phyloP scores from a whole-genome alignment of 2,797 vertebrate genomes.

The Hirundo rustica region DNA sequence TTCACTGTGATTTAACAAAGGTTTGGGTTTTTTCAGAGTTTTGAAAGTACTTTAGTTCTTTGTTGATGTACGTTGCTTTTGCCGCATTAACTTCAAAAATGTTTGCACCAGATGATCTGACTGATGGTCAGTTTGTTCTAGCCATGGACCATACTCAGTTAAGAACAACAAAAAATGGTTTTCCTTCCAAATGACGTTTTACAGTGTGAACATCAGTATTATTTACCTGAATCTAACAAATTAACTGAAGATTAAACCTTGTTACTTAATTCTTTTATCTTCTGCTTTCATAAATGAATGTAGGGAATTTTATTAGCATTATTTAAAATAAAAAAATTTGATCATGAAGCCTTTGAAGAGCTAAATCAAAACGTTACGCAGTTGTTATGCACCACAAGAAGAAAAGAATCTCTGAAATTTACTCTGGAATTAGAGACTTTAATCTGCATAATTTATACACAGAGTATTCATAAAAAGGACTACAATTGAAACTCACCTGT shows the following conservation, averaged over 20 bases:
- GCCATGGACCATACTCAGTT: not conserved
- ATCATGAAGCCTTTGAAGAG: constrained; percentile 30
- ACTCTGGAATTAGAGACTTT: constrained; percentile 46
- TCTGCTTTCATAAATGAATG: not conserved
- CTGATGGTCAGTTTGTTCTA: not conserved
- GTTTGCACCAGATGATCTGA: not conserved
- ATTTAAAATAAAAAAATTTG: constrained; percentile 12
- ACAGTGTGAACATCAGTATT: not conserved
- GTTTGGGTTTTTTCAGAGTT: not conserved
- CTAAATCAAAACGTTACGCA: not conserved
- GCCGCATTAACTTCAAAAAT: not conserved
- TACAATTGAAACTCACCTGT: constrained; percentile 54
- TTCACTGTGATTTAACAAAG: not conserved
- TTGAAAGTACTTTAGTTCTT: not conserved
- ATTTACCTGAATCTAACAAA: not conserved
- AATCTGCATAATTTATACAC: constrained; percentile 52
- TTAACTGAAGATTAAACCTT: not conserved
- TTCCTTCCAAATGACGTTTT: not conserved
- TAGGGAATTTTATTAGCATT: not conserved
- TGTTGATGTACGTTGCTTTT: not conserved
- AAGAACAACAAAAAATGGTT: not conserved
- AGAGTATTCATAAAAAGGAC: constrained; percentile 26
- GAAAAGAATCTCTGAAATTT: constrained; percentile 24
- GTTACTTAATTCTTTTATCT: not conserved
- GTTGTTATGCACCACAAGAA: constrained; percentile 1